Base-by-base conservation (phyloP, 2,113 vertebrate species). In the Aleadryas rufinucha region DNA sequence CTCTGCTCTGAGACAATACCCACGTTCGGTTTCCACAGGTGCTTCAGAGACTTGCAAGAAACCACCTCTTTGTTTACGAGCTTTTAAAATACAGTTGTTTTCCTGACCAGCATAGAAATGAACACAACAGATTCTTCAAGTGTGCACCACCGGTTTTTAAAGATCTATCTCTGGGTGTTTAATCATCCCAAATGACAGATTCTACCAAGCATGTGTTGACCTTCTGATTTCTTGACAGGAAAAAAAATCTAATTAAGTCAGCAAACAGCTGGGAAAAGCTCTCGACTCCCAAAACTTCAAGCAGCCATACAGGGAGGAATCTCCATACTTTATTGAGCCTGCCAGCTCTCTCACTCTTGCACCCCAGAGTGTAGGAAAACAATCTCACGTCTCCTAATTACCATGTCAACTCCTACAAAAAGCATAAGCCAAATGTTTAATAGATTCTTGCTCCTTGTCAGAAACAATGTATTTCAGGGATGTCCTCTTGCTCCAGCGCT, bases 261-360 rank as follows among this genome's bases (percentile, higher is more conserved):
- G 90, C 74, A 79, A 88, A 94, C 74, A 97, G 90, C 91, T 92
- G 92, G 65, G 87, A 70, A 95, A 82, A 85, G 77, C 95, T 89
- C 86, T 78, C 1, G 8, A 72, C 57, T 91, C 66, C 78, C 49
- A 15, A 52, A 90, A 89, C 86, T 91, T 87, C 28, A 8, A 47
- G 85, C 59, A 93, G 89, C 47, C 74, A 28, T 6, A 37, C 31
- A 52, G 77, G 57, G 60, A 89, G 72, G 9, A 90, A 63, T 77
- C 60, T 84, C 88, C 56, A 42, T 19, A 16, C 53, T 71, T 69
- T 26, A 14, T 35, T 31, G 79, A 54, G 61, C 69, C 30, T 41
- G 77, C 77, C 88, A 90, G 83, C 64, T 80, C 52, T 54, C 79
- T 71, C 84, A 84, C 20, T 91, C 86, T 10, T 70, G 27, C 61